phyloP scores from a whole-genome alignment of 2,888 invertebrate genomes.

The Eupithecia inturbata region DNA sequence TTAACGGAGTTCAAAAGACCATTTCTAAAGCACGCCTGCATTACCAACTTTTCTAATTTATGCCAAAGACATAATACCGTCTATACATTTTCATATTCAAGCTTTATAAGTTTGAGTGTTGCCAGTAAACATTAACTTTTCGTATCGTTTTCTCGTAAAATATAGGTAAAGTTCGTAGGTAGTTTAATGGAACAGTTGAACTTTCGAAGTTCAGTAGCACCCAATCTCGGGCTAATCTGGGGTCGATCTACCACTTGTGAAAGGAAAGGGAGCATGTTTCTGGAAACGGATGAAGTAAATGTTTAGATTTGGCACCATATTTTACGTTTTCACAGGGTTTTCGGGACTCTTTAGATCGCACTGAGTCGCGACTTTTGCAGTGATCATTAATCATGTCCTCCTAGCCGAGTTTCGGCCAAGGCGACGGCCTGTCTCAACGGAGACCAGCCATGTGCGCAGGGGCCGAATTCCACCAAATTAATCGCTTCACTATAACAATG shows the following conservation, averaged over 20 bases:
- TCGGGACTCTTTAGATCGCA: neutral
- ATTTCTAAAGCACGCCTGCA: conserved; percentile 30
- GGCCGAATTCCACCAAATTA: too few relatives aligned
- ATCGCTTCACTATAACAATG: too few relatives aligned
- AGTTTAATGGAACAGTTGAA: conserved; percentile 67
- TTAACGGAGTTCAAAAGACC: conserved; percentile 14
- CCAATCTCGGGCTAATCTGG: conserved; percentile 60
- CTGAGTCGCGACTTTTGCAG: neutral
- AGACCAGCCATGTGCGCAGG: too few relatives aligned
- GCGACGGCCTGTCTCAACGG: too few relatives aligned
- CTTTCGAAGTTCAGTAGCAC: conserved; percentile 54
- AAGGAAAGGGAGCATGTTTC: conserved; percentile 11
- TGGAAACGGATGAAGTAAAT: neutral
- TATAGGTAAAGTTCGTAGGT: conserved; percentile 69
- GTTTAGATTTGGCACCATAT: neutral
- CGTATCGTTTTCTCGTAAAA: conserved; percentile 67
- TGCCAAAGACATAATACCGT: conserved; percentile 40
- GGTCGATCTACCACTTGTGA: conserved; percentile 53
- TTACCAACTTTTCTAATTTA: conserved; percentile 46
- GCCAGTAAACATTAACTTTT: conserved; percentile 64
- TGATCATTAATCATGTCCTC: neutral
- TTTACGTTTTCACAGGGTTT: neutral
- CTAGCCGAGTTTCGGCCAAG: neutral
- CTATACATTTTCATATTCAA: conserved; percentile 44
- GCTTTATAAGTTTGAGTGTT: conserved; percentile 45